A percentile compares a stretch with the other conserved stretches of the same genome.
Evolutionary conservation across 35 echinoderm and acorn worm genomes (phyloP).

Genomic region (Anneissia japonica): DNA sequence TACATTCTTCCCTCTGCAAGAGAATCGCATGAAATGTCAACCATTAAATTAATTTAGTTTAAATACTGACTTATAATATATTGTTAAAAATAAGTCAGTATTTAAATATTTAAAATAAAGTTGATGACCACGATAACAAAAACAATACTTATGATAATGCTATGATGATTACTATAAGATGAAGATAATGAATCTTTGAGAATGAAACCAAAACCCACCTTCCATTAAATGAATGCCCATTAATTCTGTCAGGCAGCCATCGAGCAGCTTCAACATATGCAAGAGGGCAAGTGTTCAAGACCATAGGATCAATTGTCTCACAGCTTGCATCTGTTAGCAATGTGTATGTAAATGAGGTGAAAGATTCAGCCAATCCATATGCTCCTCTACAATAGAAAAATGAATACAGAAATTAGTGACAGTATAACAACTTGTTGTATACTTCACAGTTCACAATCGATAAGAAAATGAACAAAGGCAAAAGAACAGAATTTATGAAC

Average conservation of each 20-base stretch:
- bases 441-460: not conserved
- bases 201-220: conserved; percentile 48
- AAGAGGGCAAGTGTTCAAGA: conserved; percentile 38
- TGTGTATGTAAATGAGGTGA: conserved; percentile 71
- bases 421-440: too few species aligned
- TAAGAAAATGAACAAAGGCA: not conserved
- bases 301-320: conserved; percentile 27
- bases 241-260: conserved; percentile 54
- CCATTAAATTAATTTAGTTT: too few species aligned
- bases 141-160: not conserved
- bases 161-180: not conserved
- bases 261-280: conserved; percentile 60
- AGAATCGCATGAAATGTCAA: not conserved
- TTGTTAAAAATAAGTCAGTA: not conserved
- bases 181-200: not conserved
- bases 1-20: conserved; percentile 40
- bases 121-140: not conserved
- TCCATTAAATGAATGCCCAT: conserved; percentile 73
- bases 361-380: conserved; percentile 61
- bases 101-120: not conserved
- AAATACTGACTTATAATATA: too few species aligned
- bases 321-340: conserved; percentile 59
- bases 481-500: not conserved
- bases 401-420: too few species aligned
- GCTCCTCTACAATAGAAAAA: conserved; percentile 40